A percentile compares a stretch with the other conserved stretches of the same genome.
phyloP scores from a whole-genome alignment of 2,113 vertebrate genomes.

The Hyperoodon ampullatus region DNA sequence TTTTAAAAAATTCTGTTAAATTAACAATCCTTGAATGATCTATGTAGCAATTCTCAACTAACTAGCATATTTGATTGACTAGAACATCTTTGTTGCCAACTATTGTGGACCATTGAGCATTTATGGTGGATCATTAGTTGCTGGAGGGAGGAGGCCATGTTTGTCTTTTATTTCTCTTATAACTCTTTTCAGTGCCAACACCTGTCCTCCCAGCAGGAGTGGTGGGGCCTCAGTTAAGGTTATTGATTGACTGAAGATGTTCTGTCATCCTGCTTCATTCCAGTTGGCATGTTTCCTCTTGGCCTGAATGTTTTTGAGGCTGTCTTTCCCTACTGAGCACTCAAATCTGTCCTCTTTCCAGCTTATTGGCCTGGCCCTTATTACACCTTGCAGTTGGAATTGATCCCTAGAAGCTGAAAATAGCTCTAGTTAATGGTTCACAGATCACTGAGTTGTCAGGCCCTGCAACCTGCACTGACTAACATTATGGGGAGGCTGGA shows the following conservation, averaged over 20 bases:
- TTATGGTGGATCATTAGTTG: background rate
- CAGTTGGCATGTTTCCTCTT: background rate
- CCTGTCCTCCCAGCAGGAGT: background rate
- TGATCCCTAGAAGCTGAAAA: constrained; percentile 39
- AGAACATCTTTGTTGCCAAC: background rate
- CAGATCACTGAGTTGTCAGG: background rate
- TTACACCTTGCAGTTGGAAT: background rate
- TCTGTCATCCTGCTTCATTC: background rate
- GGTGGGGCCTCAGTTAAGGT: background rate
- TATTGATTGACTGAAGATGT: background rate
- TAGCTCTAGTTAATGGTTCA: background rate
- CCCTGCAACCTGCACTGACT: background rate
- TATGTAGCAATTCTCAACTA: background rate
- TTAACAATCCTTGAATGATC: background rate
- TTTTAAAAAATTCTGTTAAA: constrained; percentile 24
- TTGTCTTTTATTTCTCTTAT: background rate
- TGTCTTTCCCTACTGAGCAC: background rate
- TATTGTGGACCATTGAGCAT: background rate
- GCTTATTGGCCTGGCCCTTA: background rate
- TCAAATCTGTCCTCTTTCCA: background rate
- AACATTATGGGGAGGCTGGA: background rate
- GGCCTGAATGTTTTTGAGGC: background rate
- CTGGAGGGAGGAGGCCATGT: background rate
- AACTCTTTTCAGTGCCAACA: background rate
- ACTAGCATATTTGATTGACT: constrained; percentile 14